Percentiles rank a stretch among this genome's conserved stretches.
These are phyloP conservation scores for Salarias fasciatus DNA, from an alignment of 2,797 vertebrate species.

Conservation along the genomic window DNA sequence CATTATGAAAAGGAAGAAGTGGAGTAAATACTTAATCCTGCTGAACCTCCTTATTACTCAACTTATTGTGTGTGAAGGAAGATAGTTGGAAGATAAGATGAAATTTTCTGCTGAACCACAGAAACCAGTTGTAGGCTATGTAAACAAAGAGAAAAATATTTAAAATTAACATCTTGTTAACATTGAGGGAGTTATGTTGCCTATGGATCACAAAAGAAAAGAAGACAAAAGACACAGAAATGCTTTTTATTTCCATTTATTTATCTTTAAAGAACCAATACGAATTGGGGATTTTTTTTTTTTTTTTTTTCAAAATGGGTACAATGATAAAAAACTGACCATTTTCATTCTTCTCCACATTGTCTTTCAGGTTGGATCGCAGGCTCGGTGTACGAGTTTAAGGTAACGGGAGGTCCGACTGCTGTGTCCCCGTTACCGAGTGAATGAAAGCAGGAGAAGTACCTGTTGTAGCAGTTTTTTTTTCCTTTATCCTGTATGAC, in stretches of 20 bases:
- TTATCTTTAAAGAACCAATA: constrained; percentile 87
- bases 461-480: constrained; percentile 70
- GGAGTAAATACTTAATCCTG: too few relatives aligned
- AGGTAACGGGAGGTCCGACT: constrained; percentile 68
- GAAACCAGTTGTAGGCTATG: too few relatives aligned
- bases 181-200: too few relatives aligned
- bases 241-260: constrained; percentile 84
- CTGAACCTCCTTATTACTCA: too few relatives aligned
- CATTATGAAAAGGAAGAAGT: too few relatives aligned
- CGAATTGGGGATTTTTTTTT: constrained; percentile 81
- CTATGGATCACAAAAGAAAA: too few relatives aligned
- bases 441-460: constrained; percentile 70
- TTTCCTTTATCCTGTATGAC: constrained; percentile 60
- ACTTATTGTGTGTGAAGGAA: too few relatives aligned
- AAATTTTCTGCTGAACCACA: too few relatives aligned
- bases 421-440: constrained; percentile 63
- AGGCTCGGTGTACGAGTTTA: constrained; percentile 62
- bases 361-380: constrained; percentile 77
- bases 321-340: constrained; percentile 78
- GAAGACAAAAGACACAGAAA: background rate
- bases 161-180: too few relatives aligned
- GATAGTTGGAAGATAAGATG: too few relatives aligned
- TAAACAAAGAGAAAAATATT: too few relatives aligned
- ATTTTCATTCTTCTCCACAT: constrained; percentile 74
- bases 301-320: constrained; percentile 84